Conservation (phyloP, 2,888 invertebrate genomes). For the Anodontia alba region DNA sequence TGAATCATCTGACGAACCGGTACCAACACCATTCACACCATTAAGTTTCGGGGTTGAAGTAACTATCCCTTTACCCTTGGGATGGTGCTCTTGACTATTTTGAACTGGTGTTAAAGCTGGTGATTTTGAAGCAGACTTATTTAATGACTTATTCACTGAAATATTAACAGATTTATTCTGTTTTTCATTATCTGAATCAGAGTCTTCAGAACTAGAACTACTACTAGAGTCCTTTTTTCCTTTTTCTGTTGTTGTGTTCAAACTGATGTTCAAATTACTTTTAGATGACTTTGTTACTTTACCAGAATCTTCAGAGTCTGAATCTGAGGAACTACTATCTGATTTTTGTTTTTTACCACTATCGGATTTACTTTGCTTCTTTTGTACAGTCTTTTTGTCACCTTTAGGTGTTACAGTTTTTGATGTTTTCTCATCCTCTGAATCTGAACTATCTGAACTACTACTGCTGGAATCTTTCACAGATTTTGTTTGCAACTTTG, state of each 20-base stretch:
- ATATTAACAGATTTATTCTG: slow-evolving; percentile 11
- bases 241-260: slow-evolving; percentile 12
- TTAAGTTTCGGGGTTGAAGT: slow-evolving; percentile 57
- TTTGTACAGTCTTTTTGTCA: background rate
- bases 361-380: background rate
- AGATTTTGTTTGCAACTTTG: slow-evolving; percentile 14
- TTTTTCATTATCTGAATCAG: slow-evolving; percentile 57
- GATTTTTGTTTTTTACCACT: background rate
- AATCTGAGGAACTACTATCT: background rate
- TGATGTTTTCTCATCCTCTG: slow-evolving; percentile 11
- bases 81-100: slow-evolving; percentile 20
- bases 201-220: slow-evolving; percentile 51
- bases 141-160: background rate
- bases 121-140: slow-evolving; percentile 22
- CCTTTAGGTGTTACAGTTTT: background rate
- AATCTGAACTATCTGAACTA: slow-evolving; percentile 42
- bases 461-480: slow-evolving; percentile 40
- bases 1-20: slow-evolving; percentile 54
- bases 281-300: slow-evolving; percentile 4
- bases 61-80: slow-evolving; percentile 20
- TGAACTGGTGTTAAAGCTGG: slow-evolving; percentile 46
- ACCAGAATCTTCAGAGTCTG: slow-evolving; percentile 20
- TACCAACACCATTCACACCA: slow-evolving; percentile 39
- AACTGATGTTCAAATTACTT: background rate
- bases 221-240: slow-evolving; percentile 38